These are phyloP conservation scores for Lutjanus argentimaculatus DNA, from an alignment of 2,797 vertebrate genomes.

Conservation along the genomic window DNA sequence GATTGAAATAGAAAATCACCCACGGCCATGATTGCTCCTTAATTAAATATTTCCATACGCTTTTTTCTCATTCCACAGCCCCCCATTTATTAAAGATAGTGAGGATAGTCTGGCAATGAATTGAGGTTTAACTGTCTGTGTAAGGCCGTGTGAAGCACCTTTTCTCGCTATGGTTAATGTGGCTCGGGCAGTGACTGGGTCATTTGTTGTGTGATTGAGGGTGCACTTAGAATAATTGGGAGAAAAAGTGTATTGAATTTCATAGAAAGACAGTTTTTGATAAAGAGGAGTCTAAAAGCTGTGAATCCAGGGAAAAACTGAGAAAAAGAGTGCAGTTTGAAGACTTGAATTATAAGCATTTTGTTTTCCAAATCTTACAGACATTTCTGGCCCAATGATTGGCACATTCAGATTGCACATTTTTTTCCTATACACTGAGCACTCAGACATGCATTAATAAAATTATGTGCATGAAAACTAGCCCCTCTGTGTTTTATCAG, in stretches of 20 bases:
- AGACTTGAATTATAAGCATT: not conserved
- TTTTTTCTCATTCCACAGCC: slow-evolving; percentile 65
- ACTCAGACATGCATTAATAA: slow-evolving; percentile 35
- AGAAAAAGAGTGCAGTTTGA: not conserved
- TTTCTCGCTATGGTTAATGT: slow-evolving; percentile 54
- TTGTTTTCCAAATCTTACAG: not conserved
- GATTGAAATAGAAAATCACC: slow-evolving; percentile 87
- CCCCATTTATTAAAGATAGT: slow-evolving; percentile 69
- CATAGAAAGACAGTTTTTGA: slow-evolving; percentile 19
- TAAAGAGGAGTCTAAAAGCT: slow-evolving; percentile 23
- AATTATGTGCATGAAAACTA: slow-evolving; percentile 33
- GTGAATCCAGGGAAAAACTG: slow-evolving; percentile 12
- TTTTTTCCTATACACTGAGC: slow-evolving; percentile 30
- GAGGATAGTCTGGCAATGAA: slow-evolving; percentile 57
- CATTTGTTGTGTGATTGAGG: slow-evolving; percentile 61
- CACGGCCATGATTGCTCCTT: slow-evolving; percentile 84
- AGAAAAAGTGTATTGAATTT: slow-evolving; percentile 28
- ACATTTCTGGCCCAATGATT: not conserved
- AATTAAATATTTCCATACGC: slow-evolving; percentile 85
- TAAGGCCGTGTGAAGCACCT: slow-evolving; percentile 47
- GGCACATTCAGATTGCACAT: not conserved
- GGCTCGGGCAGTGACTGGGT: slow-evolving; percentile 38
- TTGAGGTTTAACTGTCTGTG: slow-evolving; percentile 57
- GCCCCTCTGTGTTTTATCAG: slow-evolving; percentile 28
- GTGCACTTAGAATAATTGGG: slow-evolving; percentile 38